A percentile compares a stretch with the other conserved stretches of the same genome.
Evolutionary conservation across 1,140 invertebrate species (phyloP).

Genomic region (Drosophila busckii): DNA sequence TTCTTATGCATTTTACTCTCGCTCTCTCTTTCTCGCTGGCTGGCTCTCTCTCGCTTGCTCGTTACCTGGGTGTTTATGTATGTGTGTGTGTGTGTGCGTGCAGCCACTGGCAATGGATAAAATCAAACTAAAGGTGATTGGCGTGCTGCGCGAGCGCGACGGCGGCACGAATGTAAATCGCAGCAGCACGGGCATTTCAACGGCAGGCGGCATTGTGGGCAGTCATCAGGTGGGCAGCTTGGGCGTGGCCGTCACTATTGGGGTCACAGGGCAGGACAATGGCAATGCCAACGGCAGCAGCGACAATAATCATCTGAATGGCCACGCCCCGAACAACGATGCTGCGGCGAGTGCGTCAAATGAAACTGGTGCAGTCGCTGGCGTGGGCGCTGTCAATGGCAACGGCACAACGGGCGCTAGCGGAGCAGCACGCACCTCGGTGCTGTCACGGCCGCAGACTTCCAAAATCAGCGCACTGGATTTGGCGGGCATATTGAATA

Average conservation of each 20-base stretch:
- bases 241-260: slow-evolving; percentile 52
- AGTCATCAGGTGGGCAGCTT: slow-evolving; percentile 64
- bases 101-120: slow-evolving; percentile 64
- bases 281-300: slow-evolving; percentile 25
- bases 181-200: slow-evolving; percentile 16
- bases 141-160: slow-evolving; percentile 71
- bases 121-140: slow-evolving; percentile 74
- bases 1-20: not conserved
- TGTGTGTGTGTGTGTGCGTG: not conserved
- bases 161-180: slow-evolving; percentile 59
- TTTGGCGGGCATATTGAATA: slow-evolving; percentile 69
- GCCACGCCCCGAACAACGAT: slow-evolving; percentile 49
- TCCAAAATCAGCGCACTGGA: slow-evolving; percentile 72
- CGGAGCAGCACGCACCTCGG: slow-evolving; percentile 59
- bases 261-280: slow-evolving; percentile 69
- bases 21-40: no score
- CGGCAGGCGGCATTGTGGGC: slow-evolving; percentile 18
- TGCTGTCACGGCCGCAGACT: slow-evolving; percentile 53
- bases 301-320: slow-evolving; percentile 14
- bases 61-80: no score
- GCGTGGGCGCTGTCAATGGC: slow-evolving; percentile 3
- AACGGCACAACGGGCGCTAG: slow-evolving; percentile 23
- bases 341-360: slow-evolving; percentile 7
- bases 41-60: no score
- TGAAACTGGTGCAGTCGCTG: slow-evolving; percentile 12